Conservation (phyloP, 2,888 invertebrate genomes). For the Thymelicus sylvestris region DNA sequence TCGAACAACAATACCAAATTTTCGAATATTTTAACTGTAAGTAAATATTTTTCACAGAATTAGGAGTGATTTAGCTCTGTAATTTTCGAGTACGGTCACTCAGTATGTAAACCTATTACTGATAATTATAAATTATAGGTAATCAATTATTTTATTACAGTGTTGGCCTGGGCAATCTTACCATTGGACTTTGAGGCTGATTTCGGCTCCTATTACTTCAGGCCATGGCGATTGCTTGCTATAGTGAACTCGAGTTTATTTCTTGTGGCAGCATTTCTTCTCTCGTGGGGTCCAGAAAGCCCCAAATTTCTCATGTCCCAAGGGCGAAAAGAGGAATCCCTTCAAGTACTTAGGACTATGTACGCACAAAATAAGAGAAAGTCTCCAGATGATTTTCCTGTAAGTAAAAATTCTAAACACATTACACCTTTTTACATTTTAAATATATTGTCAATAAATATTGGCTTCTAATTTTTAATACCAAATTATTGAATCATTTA, state of each 20-base stretch:
- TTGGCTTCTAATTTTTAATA: too few species aligned
- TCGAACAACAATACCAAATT: too few species aligned
- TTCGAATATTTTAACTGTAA: too few species aligned
- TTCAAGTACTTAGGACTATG: constrained; percentile 85
- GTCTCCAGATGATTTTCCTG: constrained; percentile 76
- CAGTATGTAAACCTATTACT: too few species aligned
- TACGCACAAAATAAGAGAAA: constrained; percentile 78
- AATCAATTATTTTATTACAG: constrained; percentile 60
- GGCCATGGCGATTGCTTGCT: constrained; percentile 90
- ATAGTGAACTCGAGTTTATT: constrained; percentile 86
- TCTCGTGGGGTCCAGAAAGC: constrained; percentile 88
- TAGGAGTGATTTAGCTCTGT: too few species aligned
- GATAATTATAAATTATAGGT: too few species aligned
- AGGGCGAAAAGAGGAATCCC: constrained; percentile 85
- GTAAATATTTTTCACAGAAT: too few species aligned
- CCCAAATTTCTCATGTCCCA: constrained; percentile 90
- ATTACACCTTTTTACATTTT: too few species aligned
- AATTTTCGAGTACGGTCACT: too few species aligned
- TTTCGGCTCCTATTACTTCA: constrained; percentile 81
- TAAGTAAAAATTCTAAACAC: constrained; percentile 50
- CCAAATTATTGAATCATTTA: too few species aligned
- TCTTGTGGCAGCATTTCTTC: constrained; percentile 80
- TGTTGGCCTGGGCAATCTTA: constrained; percentile 87
- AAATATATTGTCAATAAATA: too few species aligned
- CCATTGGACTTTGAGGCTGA: constrained; percentile 80